Conservation (phyloP, 2,888 invertebrate genomes). For the Ypsolopha scabrella region DNA sequence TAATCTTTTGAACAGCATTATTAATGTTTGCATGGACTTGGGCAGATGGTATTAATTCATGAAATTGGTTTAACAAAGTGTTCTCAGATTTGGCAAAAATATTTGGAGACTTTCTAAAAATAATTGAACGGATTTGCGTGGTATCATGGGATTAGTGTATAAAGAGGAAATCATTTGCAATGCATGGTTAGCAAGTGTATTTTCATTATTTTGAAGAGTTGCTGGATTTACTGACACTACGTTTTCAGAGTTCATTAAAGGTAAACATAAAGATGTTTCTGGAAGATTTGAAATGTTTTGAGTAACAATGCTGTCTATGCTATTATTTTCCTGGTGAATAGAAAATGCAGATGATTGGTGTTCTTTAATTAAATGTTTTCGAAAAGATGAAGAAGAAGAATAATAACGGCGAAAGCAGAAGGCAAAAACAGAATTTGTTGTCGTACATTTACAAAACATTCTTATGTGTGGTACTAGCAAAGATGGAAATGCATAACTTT, state of each 20-base stretch:
- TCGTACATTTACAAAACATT: conserved; percentile 1
- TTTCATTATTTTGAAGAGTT: too few relatives aligned
- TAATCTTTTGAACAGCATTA: neutral
- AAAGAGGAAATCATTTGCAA: conserved; percentile 1
- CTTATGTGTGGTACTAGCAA: conserved; percentile 1
- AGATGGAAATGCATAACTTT: neutral
- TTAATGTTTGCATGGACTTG: neutral
- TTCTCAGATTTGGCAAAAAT: neutral
- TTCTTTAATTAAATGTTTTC: too few relatives aligned
- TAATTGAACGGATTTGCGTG: conserved; percentile 4
- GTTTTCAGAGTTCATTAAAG: too few relatives aligned
- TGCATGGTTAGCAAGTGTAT: conserved; percentile 3
- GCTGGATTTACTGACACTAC: too few relatives aligned
- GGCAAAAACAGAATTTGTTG: too few relatives aligned
- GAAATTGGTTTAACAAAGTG: neutral
- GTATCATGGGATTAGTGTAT: conserved; percentile 5
- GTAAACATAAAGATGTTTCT: too few relatives aligned
- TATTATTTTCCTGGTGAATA: too few relatives aligned
- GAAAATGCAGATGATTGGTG: too few relatives aligned
- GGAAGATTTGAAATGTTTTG: too few relatives aligned
- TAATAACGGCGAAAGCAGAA: too few relatives aligned
- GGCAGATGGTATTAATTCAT: conserved; percentile 1
- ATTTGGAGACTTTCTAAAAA: conserved; percentile 2
- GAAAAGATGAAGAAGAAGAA: too few relatives aligned
- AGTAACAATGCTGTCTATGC: too few relatives aligned